Evolutionary conservation across 2,888 invertebrate genomes (phyloP).

Genomic region (Pocota personata): DNA sequence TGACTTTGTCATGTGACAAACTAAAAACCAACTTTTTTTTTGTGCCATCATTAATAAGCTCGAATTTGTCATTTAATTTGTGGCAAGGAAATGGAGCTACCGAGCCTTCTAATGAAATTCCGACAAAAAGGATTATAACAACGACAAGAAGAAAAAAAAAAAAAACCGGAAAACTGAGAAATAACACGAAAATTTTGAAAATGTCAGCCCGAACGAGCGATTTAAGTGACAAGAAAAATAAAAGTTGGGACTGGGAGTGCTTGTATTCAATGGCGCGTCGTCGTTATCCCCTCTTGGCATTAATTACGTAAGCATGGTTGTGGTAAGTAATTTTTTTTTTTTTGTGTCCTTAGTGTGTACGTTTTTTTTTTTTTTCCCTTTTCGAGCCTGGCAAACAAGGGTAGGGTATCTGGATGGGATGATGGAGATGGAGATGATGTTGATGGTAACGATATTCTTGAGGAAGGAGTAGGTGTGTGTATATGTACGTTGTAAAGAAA

Average conservation of each 20-base stretch:
- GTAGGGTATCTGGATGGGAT: conserved; percentile 28
- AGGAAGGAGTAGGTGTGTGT: conserved; percentile 28
- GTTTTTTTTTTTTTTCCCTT: neutral
- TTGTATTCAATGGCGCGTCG: conserved; percentile 14
- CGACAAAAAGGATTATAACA: conserved; percentile 19
- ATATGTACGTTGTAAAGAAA: conserved; percentile 32
- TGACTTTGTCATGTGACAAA: conserved; percentile 43
- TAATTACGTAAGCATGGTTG: conserved; percentile 66
- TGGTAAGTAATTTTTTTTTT: conserved; percentile 29
- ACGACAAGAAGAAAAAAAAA: no score
- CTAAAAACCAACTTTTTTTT: conserved; percentile 13
- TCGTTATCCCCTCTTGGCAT: conserved; percentile 53
- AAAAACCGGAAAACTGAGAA: conserved; percentile 5
- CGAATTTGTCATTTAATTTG: conserved; percentile 60
- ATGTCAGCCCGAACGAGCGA: conserved; percentile 25
- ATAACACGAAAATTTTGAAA: conserved; percentile 25
- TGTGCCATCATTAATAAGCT: conserved; percentile 56
- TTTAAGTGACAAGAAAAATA: conserved; percentile 41
- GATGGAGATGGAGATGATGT: conserved; percentile 38
- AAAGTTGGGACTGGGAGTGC: conserved; percentile 15
- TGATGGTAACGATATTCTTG: conserved; percentile 31
- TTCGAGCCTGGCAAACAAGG: conserved; percentile 34
- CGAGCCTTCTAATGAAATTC: conserved; percentile 37
- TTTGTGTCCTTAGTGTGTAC: neutral
- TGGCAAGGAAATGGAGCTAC: neutral